These are phyloP conservation scores for Synanthedon formicaeformis DNA, from an alignment of 2,888 invertebrate species.

Conservation along the genomic window DNA sequence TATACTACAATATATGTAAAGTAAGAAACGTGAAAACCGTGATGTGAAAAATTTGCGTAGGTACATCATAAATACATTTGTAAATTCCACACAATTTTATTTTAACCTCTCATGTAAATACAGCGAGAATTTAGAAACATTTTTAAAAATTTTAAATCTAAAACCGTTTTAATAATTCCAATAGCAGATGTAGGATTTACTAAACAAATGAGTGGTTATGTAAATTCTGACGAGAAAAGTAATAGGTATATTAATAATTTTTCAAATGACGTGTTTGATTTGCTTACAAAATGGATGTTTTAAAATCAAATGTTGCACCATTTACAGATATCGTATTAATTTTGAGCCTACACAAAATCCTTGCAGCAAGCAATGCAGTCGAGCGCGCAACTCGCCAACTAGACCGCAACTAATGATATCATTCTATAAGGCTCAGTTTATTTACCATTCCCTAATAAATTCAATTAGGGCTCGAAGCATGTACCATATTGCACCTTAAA, in stretches of 20 bases:
- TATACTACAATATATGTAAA: not conserved
- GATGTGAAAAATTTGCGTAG: not conserved
- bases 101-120: too few relatives aligned
- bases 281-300: not conserved
- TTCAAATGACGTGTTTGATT: not conserved
- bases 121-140: too few relatives aligned
- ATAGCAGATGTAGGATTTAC: too few relatives aligned
- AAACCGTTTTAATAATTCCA: too few relatives aligned
- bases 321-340: not conserved
- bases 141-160: too few relatives aligned
- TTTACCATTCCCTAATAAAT: not conserved
- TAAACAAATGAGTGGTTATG: too few relatives aligned
- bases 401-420: constrained; percentile 23
- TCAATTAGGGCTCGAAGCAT: not conserved
- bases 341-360: constrained; percentile 12
- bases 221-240: too few relatives aligned
- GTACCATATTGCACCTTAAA: not conserved
- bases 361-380: constrained; percentile 28
- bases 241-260: too few relatives aligned
- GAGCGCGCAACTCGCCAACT: constrained; percentile 23
- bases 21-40: not conserved
- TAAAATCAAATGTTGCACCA: not conserved
- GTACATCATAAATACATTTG: too few relatives aligned
- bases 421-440: not conserved
- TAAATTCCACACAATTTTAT: too few relatives aligned